phyloP scores from a whole-genome alignment of 2,888 invertebrate genomes.

The Antheraea assamensis region DNA sequence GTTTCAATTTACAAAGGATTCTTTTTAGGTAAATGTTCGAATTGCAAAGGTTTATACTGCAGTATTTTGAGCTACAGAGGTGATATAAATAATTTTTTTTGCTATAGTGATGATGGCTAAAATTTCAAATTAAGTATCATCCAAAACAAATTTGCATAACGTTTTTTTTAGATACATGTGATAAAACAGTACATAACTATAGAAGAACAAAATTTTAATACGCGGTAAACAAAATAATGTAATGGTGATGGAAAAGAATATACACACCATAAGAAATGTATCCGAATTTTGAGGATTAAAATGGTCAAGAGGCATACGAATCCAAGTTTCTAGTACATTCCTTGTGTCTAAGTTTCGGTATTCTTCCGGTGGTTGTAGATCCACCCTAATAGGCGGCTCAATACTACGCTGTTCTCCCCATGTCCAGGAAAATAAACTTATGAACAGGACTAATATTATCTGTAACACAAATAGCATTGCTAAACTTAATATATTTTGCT shows the following conservation, averaged over 20 bases:
- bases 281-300: slow-evolving; percentile 77
- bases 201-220: too few relatives aligned
- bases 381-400: slow-evolving; percentile 58
- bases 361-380: slow-evolving; percentile 71
- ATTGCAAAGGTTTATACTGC: too few relatives aligned
- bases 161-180: too few relatives aligned
- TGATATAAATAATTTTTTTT: too few relatives aligned
- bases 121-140: too few relatives aligned
- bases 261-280: slow-evolving; percentile 80
- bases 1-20: too few relatives aligned
- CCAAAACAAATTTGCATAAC: too few relatives aligned
- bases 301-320: slow-evolving; percentile 81
- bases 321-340: slow-evolving; percentile 64
- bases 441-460: slow-evolving; percentile 40
- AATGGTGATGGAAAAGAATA: background rate
- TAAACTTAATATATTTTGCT: background rate
- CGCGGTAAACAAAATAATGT: background rate
- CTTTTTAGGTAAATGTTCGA: too few relatives aligned
- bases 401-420: slow-evolving; percentile 46
- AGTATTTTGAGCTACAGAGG: too few relatives aligned
- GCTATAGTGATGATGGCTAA: too few relatives aligned
- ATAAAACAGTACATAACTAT: too few relatives aligned
- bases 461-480: slow-evolving; percentile 34
- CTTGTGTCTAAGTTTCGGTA: slow-evolving; percentile 9
- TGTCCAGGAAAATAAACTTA: slow-evolving; percentile 37